Evolutionary conservation across 2,113 vertebrate species (phyloP).

Genomic region (Microcebus ravelobensis): DNA sequence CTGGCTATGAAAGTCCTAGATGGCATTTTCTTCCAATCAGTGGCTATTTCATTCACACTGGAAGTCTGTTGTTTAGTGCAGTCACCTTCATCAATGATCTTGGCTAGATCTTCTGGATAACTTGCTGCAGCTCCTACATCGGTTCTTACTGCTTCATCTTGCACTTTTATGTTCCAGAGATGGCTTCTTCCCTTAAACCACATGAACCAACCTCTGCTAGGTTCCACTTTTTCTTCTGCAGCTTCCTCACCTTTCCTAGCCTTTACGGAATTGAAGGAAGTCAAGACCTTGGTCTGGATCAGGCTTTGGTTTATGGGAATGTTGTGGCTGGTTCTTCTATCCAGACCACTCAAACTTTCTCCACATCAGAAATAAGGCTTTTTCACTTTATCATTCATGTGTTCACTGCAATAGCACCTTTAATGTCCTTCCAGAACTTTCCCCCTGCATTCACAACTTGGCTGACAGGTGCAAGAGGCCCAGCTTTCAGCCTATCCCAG

Average conservation of each 20-base stretch:
- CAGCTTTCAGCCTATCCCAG: not conserved
- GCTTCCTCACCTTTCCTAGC: not conserved
- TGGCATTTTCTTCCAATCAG: not conserved
- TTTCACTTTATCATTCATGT: not conserved
- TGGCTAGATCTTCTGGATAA: not conserved
- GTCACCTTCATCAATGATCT: not conserved
- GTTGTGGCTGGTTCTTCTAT: not conserved
- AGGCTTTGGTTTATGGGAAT: not conserved
- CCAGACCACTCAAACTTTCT: not conserved
- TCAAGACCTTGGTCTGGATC: not conserved
- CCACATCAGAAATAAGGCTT: not conserved
- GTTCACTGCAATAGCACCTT: not conserved
- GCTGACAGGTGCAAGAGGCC: not conserved
- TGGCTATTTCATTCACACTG: not conserved
- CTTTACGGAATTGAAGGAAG: not conserved
- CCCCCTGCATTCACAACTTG: not conserved
- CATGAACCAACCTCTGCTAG: not conserved
- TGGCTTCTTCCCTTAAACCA: not conserved
- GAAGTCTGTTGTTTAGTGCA: not conserved
- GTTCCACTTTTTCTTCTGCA: not conserved
- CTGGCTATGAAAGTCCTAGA: not conserved
- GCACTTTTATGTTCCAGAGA: not conserved
- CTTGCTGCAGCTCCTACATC: not conserved
- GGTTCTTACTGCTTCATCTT: not conserved
- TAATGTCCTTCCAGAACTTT: not conserved